These are phyloP conservation scores for Pseudochaenichthys georgianus DNA, from an alignment of 2,797 vertebrate species.

Conservation along the genomic window DNA sequence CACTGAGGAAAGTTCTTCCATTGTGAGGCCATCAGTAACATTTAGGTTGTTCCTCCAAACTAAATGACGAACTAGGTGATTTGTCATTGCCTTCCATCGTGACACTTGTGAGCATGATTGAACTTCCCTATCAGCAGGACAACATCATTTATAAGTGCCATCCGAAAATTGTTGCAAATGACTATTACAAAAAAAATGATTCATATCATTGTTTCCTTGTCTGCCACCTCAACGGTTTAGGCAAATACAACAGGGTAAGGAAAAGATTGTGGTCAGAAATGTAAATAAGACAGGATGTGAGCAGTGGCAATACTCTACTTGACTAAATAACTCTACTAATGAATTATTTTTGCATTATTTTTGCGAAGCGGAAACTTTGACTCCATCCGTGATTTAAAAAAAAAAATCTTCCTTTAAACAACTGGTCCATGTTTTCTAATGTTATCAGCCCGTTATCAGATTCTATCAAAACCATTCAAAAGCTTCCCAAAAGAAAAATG, in stretches of 20 bases:
- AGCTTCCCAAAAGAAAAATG: no score
- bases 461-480: no score
- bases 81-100: conserved; percentile 24
- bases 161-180: conserved; percentile 28
- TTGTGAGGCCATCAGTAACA: background rate
- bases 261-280: background rate
- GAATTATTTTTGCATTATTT: no score
- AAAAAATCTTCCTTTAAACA: no score
- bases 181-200: conserved; percentile 11
- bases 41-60: conserved; percentile 7
- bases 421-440: no score
- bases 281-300: no score
- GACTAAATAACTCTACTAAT: no score
- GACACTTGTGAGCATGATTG: conserved; percentile 16
- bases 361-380: no score
- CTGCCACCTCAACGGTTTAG: conserved; percentile 1
- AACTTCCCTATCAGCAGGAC: conserved; percentile 33
- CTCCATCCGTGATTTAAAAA: no score
- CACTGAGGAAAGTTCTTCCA: background rate
- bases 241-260: background rate
- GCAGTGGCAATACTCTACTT: no score
- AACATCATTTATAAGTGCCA: conserved; percentile 49
- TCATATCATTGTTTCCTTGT: conserved; percentile 19
- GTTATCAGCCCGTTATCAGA: no score
- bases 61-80: background rate